Percentiles rank a stretch among this genome's conserved stretches.
Conservation (phyloP, 2,797 vertebrate genomes). For the Pogoniulus pusillus region DNA sequence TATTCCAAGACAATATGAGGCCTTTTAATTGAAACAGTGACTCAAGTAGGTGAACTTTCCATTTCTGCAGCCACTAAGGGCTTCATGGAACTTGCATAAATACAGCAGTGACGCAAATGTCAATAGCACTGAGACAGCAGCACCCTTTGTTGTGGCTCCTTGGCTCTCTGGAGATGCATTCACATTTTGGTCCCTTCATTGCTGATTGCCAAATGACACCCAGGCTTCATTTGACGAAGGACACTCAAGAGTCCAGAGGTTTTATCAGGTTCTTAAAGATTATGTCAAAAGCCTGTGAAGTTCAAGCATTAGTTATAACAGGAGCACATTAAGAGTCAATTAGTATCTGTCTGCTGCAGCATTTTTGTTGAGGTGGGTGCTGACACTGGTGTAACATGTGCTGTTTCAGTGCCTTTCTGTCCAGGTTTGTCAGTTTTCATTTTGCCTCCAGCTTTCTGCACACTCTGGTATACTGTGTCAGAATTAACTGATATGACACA, state of each 20-base stretch:
- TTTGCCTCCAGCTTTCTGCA: background rate
- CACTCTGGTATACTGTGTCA: background rate
- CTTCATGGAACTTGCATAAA: background rate
- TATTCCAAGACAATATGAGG: constrained; percentile 2
- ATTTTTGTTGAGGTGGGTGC: background rate
- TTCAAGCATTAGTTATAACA: background rate
- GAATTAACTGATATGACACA: background rate
- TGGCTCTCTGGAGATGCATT: constrained; percentile 26
- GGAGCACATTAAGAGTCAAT: background rate
- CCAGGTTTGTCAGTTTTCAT: background rate
- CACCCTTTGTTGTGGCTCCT: background rate
- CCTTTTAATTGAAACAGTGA: constrained; percentile 13
- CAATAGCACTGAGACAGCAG: background rate
- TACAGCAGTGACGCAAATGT: background rate
- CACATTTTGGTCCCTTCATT: background rate
- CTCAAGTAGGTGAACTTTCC: background rate
- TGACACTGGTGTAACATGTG: rapidly evolving
- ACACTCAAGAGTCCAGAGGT: background rate
- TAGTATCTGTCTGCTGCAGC: background rate
- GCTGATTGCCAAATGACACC: background rate
- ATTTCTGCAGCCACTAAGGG: background rate
- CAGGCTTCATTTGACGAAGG: constrained; percentile 7
- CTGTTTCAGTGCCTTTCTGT: background rate
- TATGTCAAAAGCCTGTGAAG: background rate
- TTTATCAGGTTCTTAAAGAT: background rate